Conservation (phyloP, 2,113 vertebrate genomes). For the Callionymus lyra region DNA sequence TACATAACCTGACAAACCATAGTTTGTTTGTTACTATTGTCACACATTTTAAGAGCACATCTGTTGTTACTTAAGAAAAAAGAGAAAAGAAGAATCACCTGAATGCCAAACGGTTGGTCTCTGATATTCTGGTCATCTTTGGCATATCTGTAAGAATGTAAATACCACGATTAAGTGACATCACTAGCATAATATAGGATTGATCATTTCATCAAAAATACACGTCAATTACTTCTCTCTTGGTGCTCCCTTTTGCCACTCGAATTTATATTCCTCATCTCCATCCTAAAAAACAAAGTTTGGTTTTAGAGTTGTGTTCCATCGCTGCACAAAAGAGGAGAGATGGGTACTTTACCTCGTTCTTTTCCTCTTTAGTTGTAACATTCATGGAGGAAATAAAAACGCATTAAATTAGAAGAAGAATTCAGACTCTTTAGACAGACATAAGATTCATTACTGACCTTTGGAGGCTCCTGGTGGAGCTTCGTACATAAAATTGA, state of each 20-base stretch:
- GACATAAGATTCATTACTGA: conserved; percentile 41
- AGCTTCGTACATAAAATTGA: conserved; percentile 99
- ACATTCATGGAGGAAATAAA: conserved; percentile 6
- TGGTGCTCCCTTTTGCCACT: conserved; percentile 96
- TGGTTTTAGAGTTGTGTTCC: not conserved
- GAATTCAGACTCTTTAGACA: too few relatives aligned
- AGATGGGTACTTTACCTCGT: conserved; percentile 75
- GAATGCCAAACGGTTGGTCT: conserved; percentile 98
- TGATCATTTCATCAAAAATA: not conserved
- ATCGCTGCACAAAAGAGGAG: too few relatives aligned
- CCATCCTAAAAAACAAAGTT: conserved; percentile 72
- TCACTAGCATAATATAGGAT: not conserved
- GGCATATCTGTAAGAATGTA: conserved; percentile 75
- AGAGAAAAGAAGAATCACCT: conserved; percentile 65
- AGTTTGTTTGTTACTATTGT: too few relatives aligned
- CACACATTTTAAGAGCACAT: too few relatives aligned
- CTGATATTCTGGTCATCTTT: conserved; percentile 99
- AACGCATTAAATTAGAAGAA: not conserved
- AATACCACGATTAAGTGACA: not conserved
- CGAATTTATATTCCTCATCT: conserved; percentile 93
- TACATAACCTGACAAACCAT: too few relatives aligned
- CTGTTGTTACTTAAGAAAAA: conserved; percentile 5
- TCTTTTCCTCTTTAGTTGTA: conserved; percentile 76
- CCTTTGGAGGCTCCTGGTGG: conserved; percentile 96
- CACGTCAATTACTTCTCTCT: conserved; percentile 84